phyloP scores from a whole-genome alignment of 2,113 vertebrate species.

The Otocyon megalotis region DNA sequence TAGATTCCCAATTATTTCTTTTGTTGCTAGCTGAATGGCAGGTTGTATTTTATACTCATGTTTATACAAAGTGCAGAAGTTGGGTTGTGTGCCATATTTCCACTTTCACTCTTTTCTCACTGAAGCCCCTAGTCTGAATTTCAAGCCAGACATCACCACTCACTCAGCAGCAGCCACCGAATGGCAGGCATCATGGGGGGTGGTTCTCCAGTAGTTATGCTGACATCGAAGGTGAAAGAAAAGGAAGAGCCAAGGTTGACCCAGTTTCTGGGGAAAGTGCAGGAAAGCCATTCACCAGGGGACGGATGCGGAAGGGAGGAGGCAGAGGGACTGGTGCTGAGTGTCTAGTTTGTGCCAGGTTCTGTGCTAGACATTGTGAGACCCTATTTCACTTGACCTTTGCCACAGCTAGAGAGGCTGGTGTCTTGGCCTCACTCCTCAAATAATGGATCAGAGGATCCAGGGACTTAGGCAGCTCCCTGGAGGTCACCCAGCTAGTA shows the following conservation, averaged over 20 bases:
- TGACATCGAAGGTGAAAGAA: background rate
- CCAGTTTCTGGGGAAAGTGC: background rate
- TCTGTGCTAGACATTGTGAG: rapidly evolving
- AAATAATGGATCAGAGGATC: background rate
- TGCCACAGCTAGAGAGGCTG: background rate
- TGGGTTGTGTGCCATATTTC: background rate
- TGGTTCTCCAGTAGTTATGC: background rate
- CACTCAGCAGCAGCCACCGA: background rate
- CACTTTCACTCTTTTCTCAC: background rate
- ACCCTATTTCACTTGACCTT: background rate
- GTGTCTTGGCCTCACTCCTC: background rate
- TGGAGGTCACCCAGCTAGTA: background rate
- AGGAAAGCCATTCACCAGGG: background rate
- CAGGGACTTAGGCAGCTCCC: background rate
- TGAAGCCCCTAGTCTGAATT: background rate
- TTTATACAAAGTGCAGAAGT: background rate
- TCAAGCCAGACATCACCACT: background rate
- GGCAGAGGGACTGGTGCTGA: rapidly evolving
- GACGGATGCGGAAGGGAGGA: background rate
- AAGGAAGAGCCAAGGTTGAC: background rate
- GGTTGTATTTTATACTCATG: background rate
- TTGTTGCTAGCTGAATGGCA: background rate
- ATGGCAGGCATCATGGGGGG: rapidly evolving
- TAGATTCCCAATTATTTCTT: background rate
- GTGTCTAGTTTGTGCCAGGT: background rate